Conservation (phyloP, 2,797 vertebrate species). For the Xerus rutilus region DNA sequence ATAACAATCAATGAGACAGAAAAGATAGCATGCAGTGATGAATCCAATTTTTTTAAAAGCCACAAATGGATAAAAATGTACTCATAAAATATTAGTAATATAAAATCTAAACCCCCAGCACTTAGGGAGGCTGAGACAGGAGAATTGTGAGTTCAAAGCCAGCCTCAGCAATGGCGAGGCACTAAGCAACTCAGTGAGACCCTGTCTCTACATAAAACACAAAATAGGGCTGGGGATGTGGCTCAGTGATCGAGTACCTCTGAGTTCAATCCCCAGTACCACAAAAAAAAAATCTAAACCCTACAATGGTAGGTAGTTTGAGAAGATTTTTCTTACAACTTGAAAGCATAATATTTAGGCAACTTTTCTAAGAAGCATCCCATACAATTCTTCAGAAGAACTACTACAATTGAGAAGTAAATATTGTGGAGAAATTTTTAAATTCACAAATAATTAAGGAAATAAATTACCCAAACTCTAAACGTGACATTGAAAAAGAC, state of each 20-base stretch:
- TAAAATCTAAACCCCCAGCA: constrained; percentile 37
- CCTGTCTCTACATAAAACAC: too few species aligned
- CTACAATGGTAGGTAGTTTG: not conserved
- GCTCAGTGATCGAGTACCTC: too few species aligned
- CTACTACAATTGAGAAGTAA: constrained; percentile 2
- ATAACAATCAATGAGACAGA: not conserved
- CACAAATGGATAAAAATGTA: not conserved
- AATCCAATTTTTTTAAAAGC: not conserved
- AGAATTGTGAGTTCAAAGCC: too few species aligned
- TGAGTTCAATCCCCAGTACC: too few species aligned
- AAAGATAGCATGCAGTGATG: not conserved
- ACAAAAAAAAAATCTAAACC: constrained; percentile 25
- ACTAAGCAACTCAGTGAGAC: too few species aligned
- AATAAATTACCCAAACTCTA: not conserved
- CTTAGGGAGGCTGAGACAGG: too few species aligned
- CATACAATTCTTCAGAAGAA: constrained; percentile 27
- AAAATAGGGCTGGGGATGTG: too few species aligned
- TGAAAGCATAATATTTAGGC: constrained; percentile 3
- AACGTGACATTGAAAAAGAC: not conserved
- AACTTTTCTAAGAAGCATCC: not conserved
- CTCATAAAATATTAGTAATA: not conserved
- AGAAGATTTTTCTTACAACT: not conserved
- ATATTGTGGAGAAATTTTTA: constrained; percentile 1
- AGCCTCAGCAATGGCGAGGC: too few species aligned
- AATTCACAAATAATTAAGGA: constrained; percentile 14